A percentile compares a stretch with the other conserved stretches of the same genome.
These are phyloP conservation scores for Desmophyllum pertusum DNA, from an alignment of 92 coral and sea anemone species.

Conservation along the genomic window DNA sequence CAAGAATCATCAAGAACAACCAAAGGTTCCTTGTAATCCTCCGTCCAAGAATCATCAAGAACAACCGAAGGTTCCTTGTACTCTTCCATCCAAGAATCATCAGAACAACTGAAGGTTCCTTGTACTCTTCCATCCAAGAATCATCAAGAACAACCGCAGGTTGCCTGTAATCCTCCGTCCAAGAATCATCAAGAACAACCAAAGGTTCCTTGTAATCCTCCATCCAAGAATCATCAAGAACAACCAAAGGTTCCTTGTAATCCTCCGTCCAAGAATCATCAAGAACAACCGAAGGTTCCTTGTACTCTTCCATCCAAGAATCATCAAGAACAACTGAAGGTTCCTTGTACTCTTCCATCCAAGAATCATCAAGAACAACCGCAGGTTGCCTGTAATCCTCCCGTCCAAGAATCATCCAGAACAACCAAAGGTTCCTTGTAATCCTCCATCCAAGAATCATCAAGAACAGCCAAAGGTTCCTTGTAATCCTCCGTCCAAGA, in stretches of 20 bases:
- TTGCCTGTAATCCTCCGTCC: background rate
- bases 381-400: too few relatives aligned
- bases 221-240: background rate
- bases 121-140: background rate
- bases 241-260: background rate
- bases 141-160: background rate
- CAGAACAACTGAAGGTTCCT: too few relatives aligned
- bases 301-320: background rate
- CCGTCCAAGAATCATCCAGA: background rate
- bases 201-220: background rate
- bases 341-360: background rate
- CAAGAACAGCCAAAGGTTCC: too few relatives aligned
- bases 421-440: background rate
- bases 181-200: background rate
- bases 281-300: too few relatives aligned
- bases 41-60: background rate
- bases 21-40: background rate
- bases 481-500: background rate
- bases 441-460: background rate
- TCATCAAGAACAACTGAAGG: background rate
- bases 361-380: background rate
- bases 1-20: background rate
- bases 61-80: background rate
- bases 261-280: background rate
- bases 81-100: background rate